These are phyloP conservation scores for Temnothorax unifasciatus DNA, from an alignment of 2,888 invertebrate genomes.

Conservation along the genomic window DNA sequence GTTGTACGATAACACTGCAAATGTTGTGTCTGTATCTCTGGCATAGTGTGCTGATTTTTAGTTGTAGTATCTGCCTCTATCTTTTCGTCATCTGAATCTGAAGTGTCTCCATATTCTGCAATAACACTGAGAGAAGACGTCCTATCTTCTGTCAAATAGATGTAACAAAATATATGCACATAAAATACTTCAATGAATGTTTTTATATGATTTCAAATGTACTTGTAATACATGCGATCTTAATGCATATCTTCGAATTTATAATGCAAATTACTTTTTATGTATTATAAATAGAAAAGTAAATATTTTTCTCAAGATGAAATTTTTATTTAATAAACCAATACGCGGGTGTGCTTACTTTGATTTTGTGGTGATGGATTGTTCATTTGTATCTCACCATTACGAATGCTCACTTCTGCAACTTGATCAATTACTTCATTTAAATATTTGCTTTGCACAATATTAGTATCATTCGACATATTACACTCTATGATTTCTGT, in stretches of 20 bases:
- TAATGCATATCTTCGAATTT: not conserved
- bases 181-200: not conserved
- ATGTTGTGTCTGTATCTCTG: not conserved
- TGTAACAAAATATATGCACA: not conserved
- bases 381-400: not conserved
- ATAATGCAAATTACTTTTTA: not conserved
- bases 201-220: not conserved
- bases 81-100: conserved; percentile 76
- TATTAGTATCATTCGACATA: not conserved
- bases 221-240: not conserved
- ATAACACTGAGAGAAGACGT: conserved; percentile 70
- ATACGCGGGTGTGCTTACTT: conserved; percentile 22
- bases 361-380: not conserved
- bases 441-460: not conserved
- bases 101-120: conserved; percentile 76
- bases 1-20: conserved; percentile 59
- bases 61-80: not conserved
- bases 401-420: not conserved
- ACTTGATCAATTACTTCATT: not conserved
- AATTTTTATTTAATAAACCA: conserved; percentile 4
- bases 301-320: not conserved
- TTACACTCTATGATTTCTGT: not conserved
- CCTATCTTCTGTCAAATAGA: conserved; percentile 40
- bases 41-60: not conserved
- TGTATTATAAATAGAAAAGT: not conserved